phyloP scores from a whole-genome alignment of 2,797 vertebrate genomes.

The Parotocinclus haroldoi region DNA sequence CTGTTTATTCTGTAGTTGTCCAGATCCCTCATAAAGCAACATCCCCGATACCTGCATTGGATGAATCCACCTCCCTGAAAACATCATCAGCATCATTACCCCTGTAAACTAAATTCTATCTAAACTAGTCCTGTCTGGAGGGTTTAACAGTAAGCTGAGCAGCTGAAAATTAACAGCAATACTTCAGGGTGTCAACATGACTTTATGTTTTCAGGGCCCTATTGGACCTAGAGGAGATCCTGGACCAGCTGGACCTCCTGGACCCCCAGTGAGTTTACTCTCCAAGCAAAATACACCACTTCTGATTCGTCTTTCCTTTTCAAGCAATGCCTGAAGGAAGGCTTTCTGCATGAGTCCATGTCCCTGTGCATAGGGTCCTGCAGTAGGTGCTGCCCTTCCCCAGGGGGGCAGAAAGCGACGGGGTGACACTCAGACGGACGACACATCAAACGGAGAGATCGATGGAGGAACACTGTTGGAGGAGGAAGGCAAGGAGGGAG shows the following conservation, averaged over 20 bases:
- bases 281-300: background rate
- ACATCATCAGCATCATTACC: too few species aligned
- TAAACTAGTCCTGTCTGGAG: too few species aligned
- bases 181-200: too few species aligned
- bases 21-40: too few species aligned
- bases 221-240: conserved; percentile 88
- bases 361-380: conserved; percentile 75
- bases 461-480: conserved; percentile 56
- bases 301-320: too few species aligned
- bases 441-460: conserved; percentile 75
- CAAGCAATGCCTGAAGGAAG: too few species aligned
- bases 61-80: too few species aligned
- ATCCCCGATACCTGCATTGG: too few species aligned
- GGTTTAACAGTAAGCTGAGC: too few species aligned
- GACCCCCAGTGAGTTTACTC: conserved; percentile 87
- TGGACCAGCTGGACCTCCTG: conserved; percentile 85
- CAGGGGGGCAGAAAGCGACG: conserved; percentile 78
- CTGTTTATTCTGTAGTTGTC: too few species aligned
- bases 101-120: too few species aligned
- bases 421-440: conserved; percentile 74
- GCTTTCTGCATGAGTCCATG: background rate
- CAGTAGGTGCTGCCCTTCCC: conserved; percentile 76
- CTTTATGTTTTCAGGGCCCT: conserved; percentile 73
- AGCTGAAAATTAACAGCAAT: too few species aligned
- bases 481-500: conserved; percentile 52